Percentiles rank a stretch among this genome's conserved stretches.
Conservation (phyloP, 2,888 invertebrate genomes). For the Spodoptera littoralis region DNA sequence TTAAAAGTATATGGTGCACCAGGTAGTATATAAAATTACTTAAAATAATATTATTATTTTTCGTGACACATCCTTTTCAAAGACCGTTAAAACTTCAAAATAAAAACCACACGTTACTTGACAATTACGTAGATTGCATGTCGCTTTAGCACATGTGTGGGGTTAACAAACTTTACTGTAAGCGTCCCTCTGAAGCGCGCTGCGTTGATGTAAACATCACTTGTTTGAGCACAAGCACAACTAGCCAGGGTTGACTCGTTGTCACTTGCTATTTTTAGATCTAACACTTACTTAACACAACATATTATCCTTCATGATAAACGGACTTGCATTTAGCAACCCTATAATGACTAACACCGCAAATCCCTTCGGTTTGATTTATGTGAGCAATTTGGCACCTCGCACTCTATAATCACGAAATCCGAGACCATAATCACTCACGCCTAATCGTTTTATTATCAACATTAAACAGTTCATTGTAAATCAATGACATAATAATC, state of each 20-base stretch:
- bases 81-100: slow-evolving; percentile 3
- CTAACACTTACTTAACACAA: slow-evolving; percentile 8
- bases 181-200: slow-evolving; percentile 75
- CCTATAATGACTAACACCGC: slow-evolving; percentile 28
- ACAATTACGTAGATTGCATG: slow-evolving; percentile 53
- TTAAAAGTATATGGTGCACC: too few relatives aligned
- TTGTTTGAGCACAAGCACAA: slow-evolving; percentile 61
- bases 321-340: slow-evolving; percentile 18
- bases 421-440: slow-evolving; percentile 23
- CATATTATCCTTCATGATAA: slow-evolving; percentile 16
- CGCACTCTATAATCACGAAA: slow-evolving; percentile 10
- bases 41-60: too few relatives aligned
- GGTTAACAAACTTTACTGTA: slow-evolving; percentile 80
- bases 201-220: slow-evolving; percentile 76
- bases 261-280: slow-evolving; percentile 38
- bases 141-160: slow-evolving; percentile 62
- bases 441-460: slow-evolving; percentile 25
- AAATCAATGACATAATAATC: slow-evolving; percentile 8
- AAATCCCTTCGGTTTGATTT: slow-evolving; percentile 40
- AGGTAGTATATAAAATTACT: too few relatives aligned
- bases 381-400: slow-evolving; percentile 36
- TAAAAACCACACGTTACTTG: slow-evolving; percentile 25
- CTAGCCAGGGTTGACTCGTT: slow-evolving; percentile 69
- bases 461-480: slow-evolving; percentile 4
- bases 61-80: not conserved